These are phyloP conservation scores for Rhorus exstirpatorius DNA, from an alignment of 2,888 invertebrate species.

Conservation along the genomic window DNA sequence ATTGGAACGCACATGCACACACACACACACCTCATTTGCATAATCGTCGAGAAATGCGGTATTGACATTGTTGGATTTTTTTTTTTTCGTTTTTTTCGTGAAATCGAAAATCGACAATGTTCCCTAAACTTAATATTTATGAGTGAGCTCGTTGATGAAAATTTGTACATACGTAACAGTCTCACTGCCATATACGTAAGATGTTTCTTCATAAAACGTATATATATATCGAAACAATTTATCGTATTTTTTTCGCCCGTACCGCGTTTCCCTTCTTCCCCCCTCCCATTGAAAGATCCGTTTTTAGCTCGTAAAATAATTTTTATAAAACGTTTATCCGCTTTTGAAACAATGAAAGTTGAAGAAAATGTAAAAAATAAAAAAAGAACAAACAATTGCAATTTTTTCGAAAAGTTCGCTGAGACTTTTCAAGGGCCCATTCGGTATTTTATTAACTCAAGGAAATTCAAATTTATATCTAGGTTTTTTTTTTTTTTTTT, in stretches of 20 bases:
- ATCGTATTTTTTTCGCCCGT: neutral
- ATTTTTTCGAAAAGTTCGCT: too few relatives aligned
- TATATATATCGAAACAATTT: conserved; percentile 26
- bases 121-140: conserved; percentile 64
- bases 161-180: conserved; percentile 64
- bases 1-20: conserved; percentile 58
- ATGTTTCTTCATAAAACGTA: conserved; percentile 66
- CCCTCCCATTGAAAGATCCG: neutral
- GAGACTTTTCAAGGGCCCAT: too few relatives aligned
- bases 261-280: neutral
- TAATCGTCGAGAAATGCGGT: conserved; percentile 44
- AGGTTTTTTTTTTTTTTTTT: neutral
- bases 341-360: too few relatives aligned
- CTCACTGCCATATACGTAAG: conserved; percentile 71
- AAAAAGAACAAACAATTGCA: too few relatives aligned
- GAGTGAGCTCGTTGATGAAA: conserved; percentile 59
- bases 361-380: too few relatives aligned
- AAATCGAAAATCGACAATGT: conserved; percentile 6
- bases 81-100: neutral
- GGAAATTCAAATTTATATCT: neutral
- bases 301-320: too few relatives aligned
- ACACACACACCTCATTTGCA: conserved; percentile 46
- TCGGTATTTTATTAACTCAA: too few relatives aligned
- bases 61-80: conserved; percentile 33
- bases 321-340: too few relatives aligned